Percentiles rank a stretch among this genome's conserved stretches.
Conservation (phyloP, 2,113 vertebrate genomes). For the Campylorhamphus procurvoides region DNA sequence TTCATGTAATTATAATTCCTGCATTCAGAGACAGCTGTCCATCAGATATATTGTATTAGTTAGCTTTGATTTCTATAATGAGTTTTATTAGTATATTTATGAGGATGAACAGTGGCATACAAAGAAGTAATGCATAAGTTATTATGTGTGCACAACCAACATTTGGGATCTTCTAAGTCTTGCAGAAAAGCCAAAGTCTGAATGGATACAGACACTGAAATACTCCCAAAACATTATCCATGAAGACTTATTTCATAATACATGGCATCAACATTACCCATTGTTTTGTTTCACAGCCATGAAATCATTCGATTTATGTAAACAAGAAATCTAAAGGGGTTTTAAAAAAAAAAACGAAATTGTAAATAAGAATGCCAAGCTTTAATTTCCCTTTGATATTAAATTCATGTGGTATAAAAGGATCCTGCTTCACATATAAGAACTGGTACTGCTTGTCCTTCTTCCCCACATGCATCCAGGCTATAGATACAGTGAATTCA, state of each 20-base stretch:
- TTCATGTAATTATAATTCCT: constrained; percentile 44
- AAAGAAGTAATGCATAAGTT: constrained; percentile 58
- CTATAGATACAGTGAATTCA: background rate
- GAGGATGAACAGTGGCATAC: constrained; percentile 20
- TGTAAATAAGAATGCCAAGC: background rate
- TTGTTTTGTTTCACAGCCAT: background rate
- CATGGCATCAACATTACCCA: background rate
- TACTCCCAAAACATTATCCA: background rate
- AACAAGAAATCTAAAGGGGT: background rate
- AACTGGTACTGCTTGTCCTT: background rate
- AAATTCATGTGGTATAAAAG: background rate
- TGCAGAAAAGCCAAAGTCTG: background rate
- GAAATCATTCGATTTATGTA: background rate
- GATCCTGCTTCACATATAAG: background rate
- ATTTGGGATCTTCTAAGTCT: background rate
- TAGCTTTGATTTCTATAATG: constrained; percentile 60
- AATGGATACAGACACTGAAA: background rate
- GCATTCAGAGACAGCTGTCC: constrained; percentile 53
- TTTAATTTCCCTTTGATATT: background rate
- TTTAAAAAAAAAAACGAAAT: background rate
- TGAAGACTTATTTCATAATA: background rate
- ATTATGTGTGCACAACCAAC: constrained; percentile 13
- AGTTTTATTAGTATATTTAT: constrained; percentile 66
- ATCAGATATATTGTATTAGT: constrained; percentile 46
- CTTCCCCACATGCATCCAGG: background rate